Evolutionary conservation across 2,113 vertebrate species (phyloP), one percentile per base, ranked within the genome.

Genomic region (Willisornis vidua): DNA sequence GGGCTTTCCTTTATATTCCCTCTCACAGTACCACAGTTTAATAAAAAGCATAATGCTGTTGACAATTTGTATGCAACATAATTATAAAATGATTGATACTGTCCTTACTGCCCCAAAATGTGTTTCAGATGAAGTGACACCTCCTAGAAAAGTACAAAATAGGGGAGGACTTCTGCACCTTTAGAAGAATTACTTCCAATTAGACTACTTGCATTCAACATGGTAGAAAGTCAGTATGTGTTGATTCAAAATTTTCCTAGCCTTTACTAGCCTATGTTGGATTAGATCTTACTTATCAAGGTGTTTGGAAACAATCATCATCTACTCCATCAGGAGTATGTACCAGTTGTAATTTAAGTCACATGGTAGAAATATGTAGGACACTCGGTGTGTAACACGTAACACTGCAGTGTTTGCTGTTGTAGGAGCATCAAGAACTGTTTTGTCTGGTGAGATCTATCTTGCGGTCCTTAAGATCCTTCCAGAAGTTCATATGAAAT

Each of bases 331-430:
- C 37, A 51, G 13, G 20, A 12, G 10, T 37, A 14, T 14, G 9
- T 70, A 10, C 19, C 37, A 14, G 7, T 8, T 74, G 26, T 39
- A 45, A 33, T 52, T 58, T 39, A 61, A 73, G 51, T 52, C 39
- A 3, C 26, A 14, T 13, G n/a, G 58, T 23, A 82, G 41, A 62
- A 62, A 14, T 20, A 15, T 22, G 33, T n/a, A 25, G 35, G 41
- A 25, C 39, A 33, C 28, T 54, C 12, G 3, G 0, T 31, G 15
- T 2, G 7, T 48, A 54, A 9, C 12, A 3, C 8, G 7, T 48
- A 54, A 9, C 12, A 3, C 8, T 28, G 29, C 14, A 28, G 37
- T 19, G n/a, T 59, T 83, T 65, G 31, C 45, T 86, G 17, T 9
- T 74, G 28, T 9, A 59, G 57, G 25, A 74, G 28, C 35, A 55